Evolutionary conservation across 2,113 vertebrate species (phyloP).

Genomic region (Origma solitaria): DNA sequence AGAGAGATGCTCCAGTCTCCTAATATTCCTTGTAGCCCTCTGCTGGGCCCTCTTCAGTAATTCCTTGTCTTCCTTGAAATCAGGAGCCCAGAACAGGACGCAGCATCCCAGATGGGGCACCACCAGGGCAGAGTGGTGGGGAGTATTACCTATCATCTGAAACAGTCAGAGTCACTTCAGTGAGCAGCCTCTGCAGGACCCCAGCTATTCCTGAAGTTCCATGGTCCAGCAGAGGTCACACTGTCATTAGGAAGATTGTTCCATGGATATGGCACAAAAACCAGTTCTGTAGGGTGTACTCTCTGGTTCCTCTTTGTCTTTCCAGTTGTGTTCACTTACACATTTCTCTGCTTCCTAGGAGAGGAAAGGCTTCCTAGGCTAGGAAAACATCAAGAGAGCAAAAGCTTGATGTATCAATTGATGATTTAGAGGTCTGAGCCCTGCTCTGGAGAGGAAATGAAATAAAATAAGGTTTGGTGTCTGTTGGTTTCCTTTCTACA

Average conservation of each 20-base stretch:
- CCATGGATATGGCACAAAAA: not conserved
- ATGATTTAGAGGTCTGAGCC: not conserved
- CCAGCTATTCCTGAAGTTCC: not conserved
- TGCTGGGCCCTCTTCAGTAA: not conserved
- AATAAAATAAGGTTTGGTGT: not conserved
- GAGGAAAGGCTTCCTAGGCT: not conserved
- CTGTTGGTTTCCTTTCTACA: not conserved
- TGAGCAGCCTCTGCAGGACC: not conserved
- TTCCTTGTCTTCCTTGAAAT: not conserved
- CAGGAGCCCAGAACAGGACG: not conserved
- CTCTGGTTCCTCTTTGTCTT: not conserved
- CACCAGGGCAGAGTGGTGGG: not conserved
- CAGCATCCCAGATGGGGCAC: not conserved
- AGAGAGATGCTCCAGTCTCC: not conserved
- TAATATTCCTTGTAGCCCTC: not conserved
- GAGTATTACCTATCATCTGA: not conserved
- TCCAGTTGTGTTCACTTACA: not conserved
- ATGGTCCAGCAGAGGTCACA: not conserved
- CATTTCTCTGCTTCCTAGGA: not conserved
- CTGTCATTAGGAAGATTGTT: not conserved
- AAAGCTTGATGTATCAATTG: not conserved
- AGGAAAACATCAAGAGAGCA: not conserved
- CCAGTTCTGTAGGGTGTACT: not conserved
- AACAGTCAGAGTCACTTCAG: not conserved
- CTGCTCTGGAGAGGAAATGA: not conserved